Percentiles rank a stretch among this genome's conserved stretches.
Conservation (phyloP, 2,888 invertebrate species). For the Operophtera brumata region DNA sequence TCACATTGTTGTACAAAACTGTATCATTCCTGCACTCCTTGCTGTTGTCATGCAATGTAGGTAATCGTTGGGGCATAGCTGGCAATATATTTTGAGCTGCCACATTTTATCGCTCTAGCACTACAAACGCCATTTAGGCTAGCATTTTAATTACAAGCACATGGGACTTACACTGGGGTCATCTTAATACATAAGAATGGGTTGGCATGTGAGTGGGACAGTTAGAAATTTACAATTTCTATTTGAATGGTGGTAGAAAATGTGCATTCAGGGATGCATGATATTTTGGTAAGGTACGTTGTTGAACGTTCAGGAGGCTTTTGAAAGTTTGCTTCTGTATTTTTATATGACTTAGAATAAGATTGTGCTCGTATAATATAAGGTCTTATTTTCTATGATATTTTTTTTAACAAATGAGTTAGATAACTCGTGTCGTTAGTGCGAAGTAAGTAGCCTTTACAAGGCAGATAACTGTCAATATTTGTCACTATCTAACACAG, state of each 20-base stretch:
- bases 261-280: slow-evolving; percentile 32
- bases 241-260: slow-evolving; percentile 39
- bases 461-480: too few species aligned
- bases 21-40: too few species aligned
- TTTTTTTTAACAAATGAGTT: too few species aligned
- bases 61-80: neutral
- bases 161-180: slow-evolving; percentile 55
- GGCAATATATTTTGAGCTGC: slow-evolving; percentile 22
- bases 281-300: slow-evolving; percentile 39
- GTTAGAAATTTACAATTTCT: slow-evolving; percentile 52
- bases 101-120: slow-evolving; percentile 36
- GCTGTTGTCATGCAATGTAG: too few species aligned
- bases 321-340: slow-evolving; percentile 19
- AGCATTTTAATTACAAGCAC: slow-evolving; percentile 59
- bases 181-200: slow-evolving; percentile 63
- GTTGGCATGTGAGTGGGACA: slow-evolving; percentile 42
- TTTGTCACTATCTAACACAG: too few species aligned
- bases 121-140: slow-evolving; percentile 40
- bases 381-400: too few species aligned
- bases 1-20: too few species aligned
- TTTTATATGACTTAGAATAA: slow-evolving; percentile 5
- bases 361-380: too few species aligned
- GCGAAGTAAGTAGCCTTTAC: too few species aligned
- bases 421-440: too few species aligned
- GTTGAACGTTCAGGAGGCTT: slow-evolving; percentile 41